Evolutionary conservation across 2,113 vertebrate species (phyloP).

Genomic region (Nothobranchius furzeri): DNA sequence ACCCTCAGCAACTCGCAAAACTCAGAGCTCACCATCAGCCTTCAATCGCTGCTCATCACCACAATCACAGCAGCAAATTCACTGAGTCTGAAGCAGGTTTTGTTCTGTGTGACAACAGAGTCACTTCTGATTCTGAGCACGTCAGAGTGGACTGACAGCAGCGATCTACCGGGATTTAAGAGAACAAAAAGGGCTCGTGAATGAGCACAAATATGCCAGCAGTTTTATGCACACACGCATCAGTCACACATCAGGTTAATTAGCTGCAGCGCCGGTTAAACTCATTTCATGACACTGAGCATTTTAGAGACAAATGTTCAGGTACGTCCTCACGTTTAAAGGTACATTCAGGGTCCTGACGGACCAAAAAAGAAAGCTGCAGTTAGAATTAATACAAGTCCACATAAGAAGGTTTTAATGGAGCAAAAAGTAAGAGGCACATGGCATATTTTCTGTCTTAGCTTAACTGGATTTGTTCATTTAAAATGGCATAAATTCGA

Average conservation of each 20-base stretch:
- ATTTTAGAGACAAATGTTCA: neutral
- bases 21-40: neutral
- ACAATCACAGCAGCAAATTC: conserved; percentile 8
- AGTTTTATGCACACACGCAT: neutral
- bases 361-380: too few relatives aligned
- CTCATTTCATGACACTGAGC: neutral
- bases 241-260: neutral
- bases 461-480: too few relatives aligned
- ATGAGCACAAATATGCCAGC: neutral
- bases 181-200: neutral
- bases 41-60: conserved; percentile 4
- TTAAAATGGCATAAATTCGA: too few relatives aligned
- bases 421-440: too few relatives aligned
- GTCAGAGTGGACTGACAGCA: conserved; percentile 17
- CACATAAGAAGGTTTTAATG: too few relatives aligned
- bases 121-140: conserved; percentile 4
- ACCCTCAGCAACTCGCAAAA: neutral
- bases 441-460: too few relatives aligned
- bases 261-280: neutral
- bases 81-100: conserved; percentile 1
- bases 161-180: neutral
- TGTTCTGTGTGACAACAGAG: conserved; percentile 3
- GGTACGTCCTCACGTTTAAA: neutral
- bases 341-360: too few relatives aligned
- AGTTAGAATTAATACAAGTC: too few relatives aligned